Percentiles rank a stretch among this genome's conserved stretches.
phyloP scores from a whole-genome alignment of 2,888 invertebrate species.

The Anagyrus pseudococci region DNA sequence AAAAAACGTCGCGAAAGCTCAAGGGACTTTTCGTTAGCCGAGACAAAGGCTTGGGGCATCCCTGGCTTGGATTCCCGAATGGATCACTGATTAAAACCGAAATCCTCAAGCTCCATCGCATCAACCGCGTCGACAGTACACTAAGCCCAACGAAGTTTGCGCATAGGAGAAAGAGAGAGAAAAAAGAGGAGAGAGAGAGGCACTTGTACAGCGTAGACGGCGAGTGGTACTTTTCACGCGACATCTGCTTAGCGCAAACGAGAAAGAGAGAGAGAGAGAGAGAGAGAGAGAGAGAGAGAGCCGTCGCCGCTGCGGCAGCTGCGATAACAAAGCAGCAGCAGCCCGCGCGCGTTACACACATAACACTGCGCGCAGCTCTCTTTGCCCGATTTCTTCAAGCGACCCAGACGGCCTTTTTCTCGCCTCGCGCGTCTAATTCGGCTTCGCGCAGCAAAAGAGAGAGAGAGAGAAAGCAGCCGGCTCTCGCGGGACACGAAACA shows the following conservation, averaged over 20 bases:
- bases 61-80: no score
- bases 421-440: background rate
- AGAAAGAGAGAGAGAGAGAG: background rate
- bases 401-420: background rate
- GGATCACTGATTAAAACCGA: no score
- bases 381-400: conserved; percentile 8
- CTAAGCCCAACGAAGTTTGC: background rate
- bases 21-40: no score
- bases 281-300: no score
- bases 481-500: conserved; percentile 16
- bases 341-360: no score
- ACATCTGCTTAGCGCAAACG: background rate
- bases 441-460: background rate
- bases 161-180: background rate
- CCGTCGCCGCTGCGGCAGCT: conserved; percentile 8
- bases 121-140: no score
- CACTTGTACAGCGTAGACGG: background rate
- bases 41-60: no score
- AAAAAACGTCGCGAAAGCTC: no score
- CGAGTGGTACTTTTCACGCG: background rate
- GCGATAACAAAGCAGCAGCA: conserved; percentile 1
- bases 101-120: no score
- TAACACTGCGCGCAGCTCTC: no score
- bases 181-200: background rate
- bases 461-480: background rate